These are phyloP conservation scores for Phortica variegata DNA, from an alignment of 1,140 invertebrate species.

Conservation along the genomic window DNA sequence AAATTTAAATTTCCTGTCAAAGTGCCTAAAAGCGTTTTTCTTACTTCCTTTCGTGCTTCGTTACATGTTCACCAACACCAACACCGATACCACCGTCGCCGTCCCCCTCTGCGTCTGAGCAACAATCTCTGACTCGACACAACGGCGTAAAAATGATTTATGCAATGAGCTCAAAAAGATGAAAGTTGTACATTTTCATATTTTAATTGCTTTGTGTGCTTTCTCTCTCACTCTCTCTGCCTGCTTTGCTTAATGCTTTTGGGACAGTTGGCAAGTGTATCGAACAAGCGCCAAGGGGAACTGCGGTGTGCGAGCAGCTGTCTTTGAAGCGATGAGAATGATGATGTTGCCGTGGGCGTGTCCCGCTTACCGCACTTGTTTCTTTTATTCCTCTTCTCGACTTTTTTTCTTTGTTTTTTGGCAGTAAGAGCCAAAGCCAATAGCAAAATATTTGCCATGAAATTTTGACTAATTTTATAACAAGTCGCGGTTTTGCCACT, in stretches of 20 bases:
- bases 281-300: no score
- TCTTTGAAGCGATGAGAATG: no score
- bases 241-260: slow-evolving; percentile 55
- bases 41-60: no score
- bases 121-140: no score
- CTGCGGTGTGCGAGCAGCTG: no score
- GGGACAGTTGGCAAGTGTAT: slow-evolving; percentile 26
- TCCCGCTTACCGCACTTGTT: slow-evolving; percentile 10
- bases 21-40: no score
- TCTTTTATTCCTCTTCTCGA: slow-evolving; percentile 13
- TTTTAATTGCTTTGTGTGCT: slow-evolving; percentile 55
- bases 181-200: slow-evolving; percentile 55
- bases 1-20: no score
- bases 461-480: slow-evolving; percentile 55
- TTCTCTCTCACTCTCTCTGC: no score
- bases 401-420: slow-evolving; percentile 20
- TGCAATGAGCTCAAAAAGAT: slow-evolving; percentile 54
- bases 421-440: not conserved
- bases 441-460: slow-evolving; percentile 46
- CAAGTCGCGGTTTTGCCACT: slow-evolving; percentile 47
- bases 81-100: no score
- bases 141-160: slow-evolving; percentile 52
- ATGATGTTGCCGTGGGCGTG: slow-evolving; percentile 9
- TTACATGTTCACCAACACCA: no score
- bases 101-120: no score